Conservation (phyloP, 1,140 invertebrate genomes). For the Drosophila grimshawi region DNA sequence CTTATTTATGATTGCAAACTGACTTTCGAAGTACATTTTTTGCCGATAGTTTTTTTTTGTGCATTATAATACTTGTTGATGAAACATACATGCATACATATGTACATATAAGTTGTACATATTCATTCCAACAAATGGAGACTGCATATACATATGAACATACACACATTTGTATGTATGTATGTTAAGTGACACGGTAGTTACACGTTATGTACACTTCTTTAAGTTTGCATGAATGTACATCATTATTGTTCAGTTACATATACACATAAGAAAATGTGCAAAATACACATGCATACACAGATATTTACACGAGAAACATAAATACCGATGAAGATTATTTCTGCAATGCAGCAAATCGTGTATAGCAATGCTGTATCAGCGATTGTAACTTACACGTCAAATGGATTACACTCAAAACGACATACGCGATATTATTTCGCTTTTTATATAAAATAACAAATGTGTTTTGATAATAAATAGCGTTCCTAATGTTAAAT, state of each 20-base stretch:
- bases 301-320: conserved; percentile 14
- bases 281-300: conserved; percentile 24
- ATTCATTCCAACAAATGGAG: conserved; percentile 15
- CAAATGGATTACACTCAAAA: conserved; percentile 28
- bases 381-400: conserved; percentile 33
- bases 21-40: background rate
- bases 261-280: conserved; percentile 26
- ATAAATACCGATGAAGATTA: conserved; percentile 17
- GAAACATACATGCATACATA: conserved; percentile 13
- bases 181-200: background rate
- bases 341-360: background rate
- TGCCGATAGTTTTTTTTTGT: background rate
- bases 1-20: background rate
- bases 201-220: conserved; percentile 8
- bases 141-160: conserved; percentile 14
- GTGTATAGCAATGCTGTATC: background rate
- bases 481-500: conserved; percentile 49
- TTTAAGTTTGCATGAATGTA: conserved; percentile 12
- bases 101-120: conserved; percentile 10
- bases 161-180: background rate
- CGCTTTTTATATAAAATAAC: conserved; percentile 29
- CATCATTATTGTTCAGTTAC: conserved; percentile 16
- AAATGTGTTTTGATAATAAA: conserved; percentile 57
- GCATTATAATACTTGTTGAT: conserved; percentile 36
- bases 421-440: conserved; percentile 13